A percentile compares a stretch with the other conserved stretches of the same genome.
phyloP scores from a whole-genome alignment of 2,113 vertebrate species.

The Illadopsis cleaveri region DNA sequence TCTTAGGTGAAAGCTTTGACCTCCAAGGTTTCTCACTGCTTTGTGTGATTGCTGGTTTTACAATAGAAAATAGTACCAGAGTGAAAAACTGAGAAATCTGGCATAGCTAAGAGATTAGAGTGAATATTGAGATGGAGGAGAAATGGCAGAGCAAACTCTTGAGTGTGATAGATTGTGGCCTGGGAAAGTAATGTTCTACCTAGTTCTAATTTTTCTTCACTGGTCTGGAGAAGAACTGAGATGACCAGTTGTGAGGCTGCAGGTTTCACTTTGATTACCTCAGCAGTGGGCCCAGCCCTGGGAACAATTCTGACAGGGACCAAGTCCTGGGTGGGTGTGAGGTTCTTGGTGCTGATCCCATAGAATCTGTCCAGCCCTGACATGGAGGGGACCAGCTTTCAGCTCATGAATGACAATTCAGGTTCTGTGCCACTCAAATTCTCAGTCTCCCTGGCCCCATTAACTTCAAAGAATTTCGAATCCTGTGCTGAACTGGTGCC shows the following conservation, averaged over 20 bases:
- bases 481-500: neutral
- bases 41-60: neutral
- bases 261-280: neutral
- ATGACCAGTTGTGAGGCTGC: neutral
- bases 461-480: neutral
- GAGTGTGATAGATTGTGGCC: neutral
- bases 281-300: neutral
- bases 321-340: neutral
- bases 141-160: neutral
- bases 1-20: neutral
- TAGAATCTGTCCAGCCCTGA: neutral
- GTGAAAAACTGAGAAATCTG: neutral
- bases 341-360: accelerated
- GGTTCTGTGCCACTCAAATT: neutral
- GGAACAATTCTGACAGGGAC: neutral
- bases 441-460: neutral
- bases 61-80: neutral
- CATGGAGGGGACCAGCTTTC: neutral
- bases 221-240: neutral
- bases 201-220: neutral
- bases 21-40: neutral
- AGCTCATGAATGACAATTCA: neutral
- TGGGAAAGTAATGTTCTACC: neutral
- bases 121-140: neutral
- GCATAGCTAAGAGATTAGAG: neutral